Percentiles rank a stretch among this genome's conserved stretches.
Conservation (phyloP, 2,113 vertebrate species). For the Sciurus niger region DNA sequence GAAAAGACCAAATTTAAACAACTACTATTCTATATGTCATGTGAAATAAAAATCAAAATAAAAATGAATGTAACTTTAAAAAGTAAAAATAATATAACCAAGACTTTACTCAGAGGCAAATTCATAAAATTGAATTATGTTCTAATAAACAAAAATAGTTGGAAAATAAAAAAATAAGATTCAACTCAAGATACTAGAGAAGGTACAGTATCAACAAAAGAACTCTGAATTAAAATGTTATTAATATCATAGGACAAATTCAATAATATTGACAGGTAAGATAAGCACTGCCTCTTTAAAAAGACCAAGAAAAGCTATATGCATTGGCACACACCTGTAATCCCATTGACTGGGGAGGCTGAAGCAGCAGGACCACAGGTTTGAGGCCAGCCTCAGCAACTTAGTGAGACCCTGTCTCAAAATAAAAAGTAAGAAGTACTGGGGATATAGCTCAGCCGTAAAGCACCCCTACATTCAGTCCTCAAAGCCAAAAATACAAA, state of each 20-base stretch:
- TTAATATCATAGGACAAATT: background rate
- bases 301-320: background rate
- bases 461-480: too few species aligned
- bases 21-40: background rate
- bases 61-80: background rate
- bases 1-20: background rate
- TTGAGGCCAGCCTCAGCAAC: too few species aligned
- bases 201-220: background rate
- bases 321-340: too few species aligned
- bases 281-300: background rate
- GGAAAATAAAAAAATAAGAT: background rate
- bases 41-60: background rate
- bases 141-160: background rate
- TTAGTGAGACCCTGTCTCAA: too few species aligned
- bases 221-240: background rate
- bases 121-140: background rate
- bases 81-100: background rate
- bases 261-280: background rate
- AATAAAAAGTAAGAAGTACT: too few species aligned
- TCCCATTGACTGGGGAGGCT: too few species aligned
- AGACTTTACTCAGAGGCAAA: background rate
- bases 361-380: too few species aligned
- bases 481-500: too few species aligned
- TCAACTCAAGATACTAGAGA: background rate
- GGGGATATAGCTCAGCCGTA: too few species aligned